Conservation (phyloP, 2,888 invertebrate genomes). For the Campoletis raptor region DNA sequence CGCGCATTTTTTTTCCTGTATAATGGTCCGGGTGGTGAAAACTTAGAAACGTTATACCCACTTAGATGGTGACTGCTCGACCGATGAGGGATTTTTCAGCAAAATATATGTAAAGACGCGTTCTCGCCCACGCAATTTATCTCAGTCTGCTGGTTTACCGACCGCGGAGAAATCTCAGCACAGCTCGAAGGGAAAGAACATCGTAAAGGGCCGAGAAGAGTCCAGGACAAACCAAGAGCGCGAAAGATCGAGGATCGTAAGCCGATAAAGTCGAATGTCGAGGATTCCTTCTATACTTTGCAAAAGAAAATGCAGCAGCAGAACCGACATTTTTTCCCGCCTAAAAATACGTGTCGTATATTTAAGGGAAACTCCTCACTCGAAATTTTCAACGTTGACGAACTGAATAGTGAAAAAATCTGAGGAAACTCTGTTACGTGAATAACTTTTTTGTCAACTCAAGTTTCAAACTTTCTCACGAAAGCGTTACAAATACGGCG, state of each 20-base stretch:
- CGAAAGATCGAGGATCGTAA: conserved; percentile 55
- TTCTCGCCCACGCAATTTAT: conserved; percentile 54
- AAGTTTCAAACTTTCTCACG: neutral
- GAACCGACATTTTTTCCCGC: conserved; percentile 9
- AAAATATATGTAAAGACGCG: conserved; percentile 12
- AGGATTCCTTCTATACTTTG: conserved; percentile 25
- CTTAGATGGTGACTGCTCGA: conserved; percentile 63
- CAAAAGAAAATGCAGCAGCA: conserved; percentile 25
- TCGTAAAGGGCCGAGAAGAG: conserved; percentile 10
- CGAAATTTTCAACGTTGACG: neutral
- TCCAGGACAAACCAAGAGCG: conserved; percentile 45
- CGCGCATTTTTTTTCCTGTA: conserved; percentile 49
- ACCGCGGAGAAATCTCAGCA: conserved; percentile 58
- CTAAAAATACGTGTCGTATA: neutral
- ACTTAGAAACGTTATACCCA: conserved; percentile 34
- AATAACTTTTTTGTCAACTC: neutral
- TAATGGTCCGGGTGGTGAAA: conserved; percentile 35
- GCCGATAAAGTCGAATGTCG: conserved; percentile 70
- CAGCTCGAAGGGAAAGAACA: conserved; percentile 25
- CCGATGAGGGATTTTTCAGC: conserved; percentile 52
- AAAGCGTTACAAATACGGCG: neutral
- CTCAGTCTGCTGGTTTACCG: conserved; percentile 63
- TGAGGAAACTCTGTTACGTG: no score
- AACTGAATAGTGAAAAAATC: neutral
- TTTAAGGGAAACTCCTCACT: neutral